A percentile compares a stretch with the other conserved stretches of the same genome.
Conservation (phyloP, 92 coral and sea anemone genomes). For the Pocillopora grandis region DNA sequence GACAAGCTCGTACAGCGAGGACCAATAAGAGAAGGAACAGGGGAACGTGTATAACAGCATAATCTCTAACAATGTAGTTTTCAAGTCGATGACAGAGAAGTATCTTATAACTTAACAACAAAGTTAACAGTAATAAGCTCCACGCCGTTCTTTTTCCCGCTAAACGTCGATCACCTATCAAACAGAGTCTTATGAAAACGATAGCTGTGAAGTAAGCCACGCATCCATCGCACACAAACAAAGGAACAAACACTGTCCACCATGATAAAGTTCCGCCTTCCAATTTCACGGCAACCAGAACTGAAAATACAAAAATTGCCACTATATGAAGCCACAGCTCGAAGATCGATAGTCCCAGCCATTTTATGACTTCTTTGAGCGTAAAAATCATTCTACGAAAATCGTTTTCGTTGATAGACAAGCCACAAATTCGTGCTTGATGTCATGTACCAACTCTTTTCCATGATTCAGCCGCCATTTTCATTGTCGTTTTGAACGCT, state of each 20-base stretch:
- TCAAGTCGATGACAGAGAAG: constrained; percentile 83
- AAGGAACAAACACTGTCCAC: constrained; percentile 96
- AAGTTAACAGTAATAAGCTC: constrained; percentile 64
- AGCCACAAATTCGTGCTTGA: constrained; percentile 29
- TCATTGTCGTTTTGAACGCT: background rate
- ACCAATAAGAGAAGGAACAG: constrained; percentile 80
- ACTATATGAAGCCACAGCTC: constrained; percentile 90
- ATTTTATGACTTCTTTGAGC: constrained; percentile 84
- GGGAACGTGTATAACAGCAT: constrained; percentile 88
- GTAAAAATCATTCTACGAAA: constrained; percentile 66
- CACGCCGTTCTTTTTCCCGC: constrained; percentile 94
- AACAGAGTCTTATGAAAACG: constrained; percentile 87
- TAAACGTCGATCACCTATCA: constrained; percentile 76
- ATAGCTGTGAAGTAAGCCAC: constrained; percentile 90
- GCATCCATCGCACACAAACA: constrained; percentile 95
- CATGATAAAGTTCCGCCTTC: constrained; percentile 78
- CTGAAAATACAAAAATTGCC: constrained; percentile 74
- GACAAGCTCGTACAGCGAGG: constrained; percentile 92
- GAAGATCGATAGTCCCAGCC: constrained; percentile 96
- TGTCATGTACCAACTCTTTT: constrained; percentile 36
- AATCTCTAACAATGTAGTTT: constrained; percentile 57
- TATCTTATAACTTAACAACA: constrained; percentile 77
- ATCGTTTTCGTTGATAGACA: constrained; percentile 1
- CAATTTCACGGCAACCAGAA: constrained; percentile 83
- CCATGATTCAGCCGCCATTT: constrained; percentile 44